Evolutionary conservation across 2,113 vertebrate genomes (phyloP).

Genomic region (Scomber scombrus): DNA sequence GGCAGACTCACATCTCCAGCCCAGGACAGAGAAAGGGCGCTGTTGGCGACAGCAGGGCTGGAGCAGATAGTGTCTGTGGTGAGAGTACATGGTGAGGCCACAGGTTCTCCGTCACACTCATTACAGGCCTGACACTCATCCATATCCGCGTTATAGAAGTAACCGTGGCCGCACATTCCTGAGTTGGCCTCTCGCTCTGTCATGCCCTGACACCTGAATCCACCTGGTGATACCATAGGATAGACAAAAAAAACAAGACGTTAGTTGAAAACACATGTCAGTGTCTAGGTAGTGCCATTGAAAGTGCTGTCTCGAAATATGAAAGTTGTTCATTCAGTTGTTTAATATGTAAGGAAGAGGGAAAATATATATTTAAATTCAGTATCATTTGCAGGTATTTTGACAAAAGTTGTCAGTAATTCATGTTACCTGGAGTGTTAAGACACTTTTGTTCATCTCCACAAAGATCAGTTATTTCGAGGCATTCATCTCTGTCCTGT

Average conservation of each 20-base stretch:
- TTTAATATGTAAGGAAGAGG: background rate
- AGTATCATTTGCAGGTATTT: background rate
- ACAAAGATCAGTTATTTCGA: slow-evolving; percentile 86
- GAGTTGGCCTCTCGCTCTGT: slow-evolving; percentile 84
- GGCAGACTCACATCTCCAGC: slow-evolving; percentile 80
- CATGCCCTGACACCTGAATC: slow-evolving; percentile 90
- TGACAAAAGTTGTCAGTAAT: background rate
- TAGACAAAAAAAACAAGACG: background rate
- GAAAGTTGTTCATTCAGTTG: background rate
- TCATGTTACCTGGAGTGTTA: slow-evolving; percentile 87
- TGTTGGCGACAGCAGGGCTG: slow-evolving; percentile 79
- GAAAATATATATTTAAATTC: background rate
- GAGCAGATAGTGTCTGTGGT: slow-evolving; percentile 86
- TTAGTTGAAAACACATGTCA: background rate
- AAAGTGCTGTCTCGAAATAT: background rate
- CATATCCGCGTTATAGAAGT: slow-evolving; percentile 89
- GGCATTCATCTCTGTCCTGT: slow-evolving; percentile 92
- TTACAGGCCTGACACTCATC: slow-evolving; percentile 90
- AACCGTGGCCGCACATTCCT: slow-evolving; percentile 86
- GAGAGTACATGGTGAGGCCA: slow-evolving; percentile 83
- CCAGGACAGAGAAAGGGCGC: slow-evolving; percentile 86
- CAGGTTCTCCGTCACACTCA: slow-evolving; percentile 84
- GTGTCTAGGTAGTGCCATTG: background rate
- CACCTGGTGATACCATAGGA: slow-evolving; percentile 81
- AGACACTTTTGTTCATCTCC: slow-evolving; percentile 88